These are phyloP conservation scores for Brachycybe producta DNA, from an alignment of 2,888 invertebrate species.

Conservation along the genomic window DNA sequence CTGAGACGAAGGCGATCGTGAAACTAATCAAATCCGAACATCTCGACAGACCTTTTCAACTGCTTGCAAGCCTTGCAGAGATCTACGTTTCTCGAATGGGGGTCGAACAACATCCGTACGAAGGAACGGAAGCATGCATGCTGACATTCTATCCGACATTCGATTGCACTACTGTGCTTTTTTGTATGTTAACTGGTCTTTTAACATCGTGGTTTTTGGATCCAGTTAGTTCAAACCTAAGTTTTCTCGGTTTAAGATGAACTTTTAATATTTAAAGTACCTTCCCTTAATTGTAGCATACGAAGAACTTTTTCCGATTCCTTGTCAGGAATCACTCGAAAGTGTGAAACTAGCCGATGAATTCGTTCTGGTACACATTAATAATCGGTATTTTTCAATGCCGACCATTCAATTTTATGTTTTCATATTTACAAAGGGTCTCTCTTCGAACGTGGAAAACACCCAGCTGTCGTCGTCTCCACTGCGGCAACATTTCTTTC, in stretches of 20 bases:
- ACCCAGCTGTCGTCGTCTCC: slow-evolving; percentile 10
- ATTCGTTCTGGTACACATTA: slow-evolving; percentile 11
- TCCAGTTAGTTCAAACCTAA: slow-evolving; percentile 6
- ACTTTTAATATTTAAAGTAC: neutral
- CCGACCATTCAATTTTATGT: too few relatives aligned
- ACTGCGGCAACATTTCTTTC: slow-evolving; percentile 10
- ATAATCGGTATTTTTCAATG: too few relatives aligned
- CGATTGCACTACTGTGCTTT: slow-evolving; percentile 31
- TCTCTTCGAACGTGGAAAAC: slow-evolving; percentile 8
- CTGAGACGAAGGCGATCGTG: slow-evolving; percentile 34
- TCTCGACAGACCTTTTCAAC: slow-evolving; percentile 32
- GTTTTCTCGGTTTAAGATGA: neutral
- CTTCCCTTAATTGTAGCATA: slow-evolving; percentile 5
- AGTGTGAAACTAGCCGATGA: slow-evolving; percentile 5
- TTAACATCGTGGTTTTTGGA: slow-evolving; percentile 38
- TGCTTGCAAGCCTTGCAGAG: slow-evolving; percentile 34
- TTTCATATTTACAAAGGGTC: too few relatives aligned
- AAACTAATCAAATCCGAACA: slow-evolving; percentile 26
- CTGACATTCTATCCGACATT: slow-evolving; percentile 38
- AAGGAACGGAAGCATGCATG: slow-evolving; percentile 32
- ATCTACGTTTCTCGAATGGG: slow-evolving; percentile 37
- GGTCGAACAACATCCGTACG: slow-evolving; percentile 32
- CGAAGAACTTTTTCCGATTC: slow-evolving; percentile 17
- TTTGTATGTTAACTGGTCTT: slow-evolving; percentile 30
- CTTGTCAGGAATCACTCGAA: slow-evolving; percentile 2